Base-by-base conservation (phyloP, 2,113 vertebrate genomes). In the Brachionichthys hirsutus region DNA sequence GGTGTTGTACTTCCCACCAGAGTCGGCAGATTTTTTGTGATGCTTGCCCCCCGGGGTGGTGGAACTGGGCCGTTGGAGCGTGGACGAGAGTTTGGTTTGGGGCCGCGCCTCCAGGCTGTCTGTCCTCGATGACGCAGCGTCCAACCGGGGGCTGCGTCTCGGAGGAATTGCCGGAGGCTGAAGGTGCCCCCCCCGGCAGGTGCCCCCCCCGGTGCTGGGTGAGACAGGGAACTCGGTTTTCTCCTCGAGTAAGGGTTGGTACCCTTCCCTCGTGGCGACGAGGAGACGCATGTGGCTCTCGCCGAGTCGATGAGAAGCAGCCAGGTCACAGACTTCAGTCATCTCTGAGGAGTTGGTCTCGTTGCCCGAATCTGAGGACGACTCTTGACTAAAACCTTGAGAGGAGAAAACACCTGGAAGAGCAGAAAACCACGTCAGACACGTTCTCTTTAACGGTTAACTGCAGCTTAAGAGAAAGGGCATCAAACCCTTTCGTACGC, bases 271-370 rank as follows among this genome's bases (percentile, higher is more conserved):
- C 54, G 94, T 92, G 79, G 94, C 91, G 80, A 97, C 89, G 77
- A 98, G 91, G 77, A 96, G 91, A 67, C 94, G 95, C 77, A 94
- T 90, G 69, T 93, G 90, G 82, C 90, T 94, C 88, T 98, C 95
- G 0, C 88, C 92, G 78, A 95, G 93, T 78, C 95, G 94, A 89
- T 98, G 95, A 48, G 92, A 90, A 4, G 93, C 84, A 3, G 94
- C 94, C 85, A 95, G 82, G 81, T 98, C 96, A 78, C 91, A 98
- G 82, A 92, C 94, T 90, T 98, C 96, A 6, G 96, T 98, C 94
- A 98, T 97, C 91, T 98, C 96, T 56, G 96, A 98, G 62, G 96
- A 98, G 90, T 98, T 98, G 78, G 96, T 98, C 85, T 98, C 96
- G 86, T 98, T 98, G 75, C 96, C 96, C 63, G 96, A 98, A 92